phyloP scores from a whole-genome alignment of 2,797 vertebrate species.

The Pelodytes ibericus region DNA sequence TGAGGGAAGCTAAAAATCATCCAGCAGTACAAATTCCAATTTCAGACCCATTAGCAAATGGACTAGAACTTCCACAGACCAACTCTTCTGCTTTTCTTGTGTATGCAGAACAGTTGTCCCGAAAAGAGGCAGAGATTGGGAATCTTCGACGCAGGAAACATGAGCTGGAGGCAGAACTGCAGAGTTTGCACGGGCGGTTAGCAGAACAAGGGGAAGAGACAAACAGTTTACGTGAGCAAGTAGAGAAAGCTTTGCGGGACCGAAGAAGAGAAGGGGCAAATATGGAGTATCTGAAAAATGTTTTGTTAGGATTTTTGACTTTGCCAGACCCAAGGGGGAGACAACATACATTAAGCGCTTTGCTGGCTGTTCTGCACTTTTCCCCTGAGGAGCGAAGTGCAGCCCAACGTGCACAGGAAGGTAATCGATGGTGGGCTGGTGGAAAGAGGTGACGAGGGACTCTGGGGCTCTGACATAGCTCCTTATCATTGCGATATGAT shows the following conservation, averaged over 20 bases:
- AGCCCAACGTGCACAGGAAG: constrained; percentile 73
- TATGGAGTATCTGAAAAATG: constrained; percentile 95
- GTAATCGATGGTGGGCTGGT: constrained; percentile 78
- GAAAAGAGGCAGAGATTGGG: constrained; percentile 84
- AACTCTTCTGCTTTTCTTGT: constrained; percentile 80
- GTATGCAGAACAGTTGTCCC: constrained; percentile 89
- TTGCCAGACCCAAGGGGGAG: constrained; percentile 82
- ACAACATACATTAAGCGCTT: constrained; percentile 89
- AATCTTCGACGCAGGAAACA: constrained; percentile 81
- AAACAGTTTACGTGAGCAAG: constrained; percentile 63
- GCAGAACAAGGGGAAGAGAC: constrained; percentile 78
- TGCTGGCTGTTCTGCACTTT: constrained; percentile 91
- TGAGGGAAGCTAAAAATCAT: constrained; percentile 61
- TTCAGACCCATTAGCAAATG: constrained; percentile 37
- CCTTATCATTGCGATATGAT: background rate
- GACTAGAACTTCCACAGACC: constrained; percentile 64
- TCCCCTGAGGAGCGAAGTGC: constrained; percentile 86
- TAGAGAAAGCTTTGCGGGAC: constrained; percentile 83
- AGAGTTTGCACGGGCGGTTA: constrained; percentile 77
- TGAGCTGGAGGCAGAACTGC: constrained; percentile 79
- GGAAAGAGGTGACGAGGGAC: constrained; percentile 70
- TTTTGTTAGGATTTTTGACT: constrained; percentile 87
- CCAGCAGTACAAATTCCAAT: background rate
- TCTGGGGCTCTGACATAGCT: background rate
- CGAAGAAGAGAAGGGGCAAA: constrained; percentile 89